phyloP scores from a whole-genome alignment of 2,113 vertebrate species.

The Tor tambroides region DNA sequence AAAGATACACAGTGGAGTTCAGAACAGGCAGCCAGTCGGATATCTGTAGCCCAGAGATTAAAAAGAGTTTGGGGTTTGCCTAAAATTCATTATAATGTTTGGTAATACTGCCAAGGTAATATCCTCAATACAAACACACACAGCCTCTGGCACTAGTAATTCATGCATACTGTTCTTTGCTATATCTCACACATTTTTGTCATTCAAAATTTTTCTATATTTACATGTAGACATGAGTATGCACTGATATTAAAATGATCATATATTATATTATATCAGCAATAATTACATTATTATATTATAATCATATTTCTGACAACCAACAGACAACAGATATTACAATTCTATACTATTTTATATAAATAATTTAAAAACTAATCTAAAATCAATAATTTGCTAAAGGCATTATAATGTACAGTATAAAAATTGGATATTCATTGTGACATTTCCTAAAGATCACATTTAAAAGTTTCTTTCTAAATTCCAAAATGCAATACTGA shows the following conservation, averaged over 20 bases:
- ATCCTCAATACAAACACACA: background rate
- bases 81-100: constrained; percentile 21
- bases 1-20: constrained; percentile 16
- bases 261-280: background rate
- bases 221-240: background rate
- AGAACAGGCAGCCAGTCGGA: constrained; percentile 7
- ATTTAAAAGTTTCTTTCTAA: background rate
- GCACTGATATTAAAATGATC: background rate
- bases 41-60: constrained; percentile 10
- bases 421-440: background rate
- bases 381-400: background rate
- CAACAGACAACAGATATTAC: background rate
- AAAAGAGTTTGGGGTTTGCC: background rate
- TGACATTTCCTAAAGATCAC: background rate
- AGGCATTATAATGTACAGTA: background rate
- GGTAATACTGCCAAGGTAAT: background rate
- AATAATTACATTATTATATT: background rate
- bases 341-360: background rate
- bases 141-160: background rate
- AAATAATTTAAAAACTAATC: background rate
- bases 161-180: background rate
- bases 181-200: background rate
- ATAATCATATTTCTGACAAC: background rate
- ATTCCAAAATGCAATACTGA: background rate
- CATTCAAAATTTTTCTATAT: background rate